phyloP scores from a whole-genome alignment of 2,113 vertebrate genomes.

The Poicephalus meyeri region DNA sequence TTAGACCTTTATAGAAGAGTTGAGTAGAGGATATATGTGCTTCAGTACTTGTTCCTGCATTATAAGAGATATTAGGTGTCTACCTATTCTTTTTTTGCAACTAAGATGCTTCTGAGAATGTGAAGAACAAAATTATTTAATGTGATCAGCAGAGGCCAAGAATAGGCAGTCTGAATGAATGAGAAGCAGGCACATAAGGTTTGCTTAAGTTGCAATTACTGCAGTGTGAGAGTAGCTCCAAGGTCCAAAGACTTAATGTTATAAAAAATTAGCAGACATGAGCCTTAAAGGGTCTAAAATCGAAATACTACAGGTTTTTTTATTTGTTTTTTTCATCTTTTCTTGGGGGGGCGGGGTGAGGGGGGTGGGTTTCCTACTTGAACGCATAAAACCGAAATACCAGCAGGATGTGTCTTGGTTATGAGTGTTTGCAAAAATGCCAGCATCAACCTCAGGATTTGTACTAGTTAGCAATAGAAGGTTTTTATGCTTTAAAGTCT shows the following conservation, averaged over 20 bases:
- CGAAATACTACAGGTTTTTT: neutral
- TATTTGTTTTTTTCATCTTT: neutral
- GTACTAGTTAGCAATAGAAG: neutral
- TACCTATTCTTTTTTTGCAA: neutral
- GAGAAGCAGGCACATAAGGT: neutral
- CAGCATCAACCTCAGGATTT: neutral
- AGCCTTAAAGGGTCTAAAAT: neutral
- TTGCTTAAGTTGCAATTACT: neutral
- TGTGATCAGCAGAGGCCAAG: neutral
- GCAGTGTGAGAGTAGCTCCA: neutral
- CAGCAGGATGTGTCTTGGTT: neutral
- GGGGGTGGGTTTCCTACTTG: neutral
- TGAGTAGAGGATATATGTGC: neutral
- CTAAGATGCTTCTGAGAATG: neutral
- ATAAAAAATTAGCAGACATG: neutral
- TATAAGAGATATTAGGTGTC: neutral
- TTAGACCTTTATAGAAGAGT: neutral
- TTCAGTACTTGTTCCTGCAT: neutral
- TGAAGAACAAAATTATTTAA: neutral
- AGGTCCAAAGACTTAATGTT: neutral
- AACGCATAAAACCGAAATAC: neutral
- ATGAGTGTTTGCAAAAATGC: neutral
- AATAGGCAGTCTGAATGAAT: neutral
- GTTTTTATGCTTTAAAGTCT: neutral
- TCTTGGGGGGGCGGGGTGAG: too few relatives aligned